Base-by-base conservation (phyloP, 2,888 invertebrate species). In the Trisateles emortualis region DNA sequence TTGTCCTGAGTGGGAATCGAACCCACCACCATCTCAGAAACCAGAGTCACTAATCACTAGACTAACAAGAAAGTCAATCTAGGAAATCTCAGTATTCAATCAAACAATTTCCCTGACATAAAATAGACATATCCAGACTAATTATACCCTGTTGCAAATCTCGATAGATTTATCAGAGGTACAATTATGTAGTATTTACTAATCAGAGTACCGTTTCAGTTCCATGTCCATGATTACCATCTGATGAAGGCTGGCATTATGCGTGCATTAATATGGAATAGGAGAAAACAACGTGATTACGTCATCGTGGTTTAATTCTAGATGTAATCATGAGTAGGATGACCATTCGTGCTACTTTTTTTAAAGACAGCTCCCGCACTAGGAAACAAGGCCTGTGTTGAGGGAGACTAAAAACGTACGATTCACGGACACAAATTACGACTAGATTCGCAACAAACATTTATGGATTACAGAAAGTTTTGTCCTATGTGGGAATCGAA, bases 151-250 rank as follows among this genome's bases (percentile, higher is more conserved):
- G 40, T 41, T 11, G 29, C 40, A 41, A 41, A 26, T 26, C 32
- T 14, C 33, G 5, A 22, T 32, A 46, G 46, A 46, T 52, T 41
- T 52, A 52, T 35, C 41, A 52, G 39, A 5, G 46, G 39, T 8
- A 43, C 47, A 59, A 64, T 59, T 52, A 64, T 42, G 30, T 35
- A 52, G 49, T 64, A 59, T 65, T 53, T 46, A 48, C 47, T 58
- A 63, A 68, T 65, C 55, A 68, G 60, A 58, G 52, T 45, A 54
- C 66, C 57, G 68, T 65, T 68, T 11, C 36, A 40, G 30, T 8
- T 33, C 24, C 8, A 26, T 44, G 42, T 58, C 61, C n/a, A 66
- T 68, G 58, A 59, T 61, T 44, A 56, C 40, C 33, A 65, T 65
- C 60, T 53, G 24, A 41, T 29, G 36, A 38, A 49, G 36, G 35